Evolutionary conservation across 2,113 vertebrate genomes (phyloP).

Genomic region (human (Homo sapiens)): GRCh38 chr4:85542001-85542500

Average conservation of each 20-base stretch:
- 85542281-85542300: not conserved
- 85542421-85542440: accelerated
- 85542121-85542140: not conserved
- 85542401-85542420: not conserved
- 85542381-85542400: not conserved
- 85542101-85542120: not conserved
- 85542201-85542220: not conserved
- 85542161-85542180: not conserved
- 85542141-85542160: not conserved
- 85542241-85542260: not conserved
- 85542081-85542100: not conserved
- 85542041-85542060: not conserved
- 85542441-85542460: not conserved
- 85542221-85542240: not conserved
- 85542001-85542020: not conserved
- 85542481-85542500: not conserved
- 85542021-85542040: not conserved
- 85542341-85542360: not conserved
- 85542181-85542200: not conserved
- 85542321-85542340: not conserved
- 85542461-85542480: not conserved
- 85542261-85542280: not conserved
- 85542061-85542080: not conserved
- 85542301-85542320: not conserved
- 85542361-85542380: not conserved